A percentile compares a stretch with the other conserved stretches of the same genome.
Evolutionary conservation across 2,113 vertebrate genomes (phyloP).

Genomic region (Spea multiplicata): DNA sequence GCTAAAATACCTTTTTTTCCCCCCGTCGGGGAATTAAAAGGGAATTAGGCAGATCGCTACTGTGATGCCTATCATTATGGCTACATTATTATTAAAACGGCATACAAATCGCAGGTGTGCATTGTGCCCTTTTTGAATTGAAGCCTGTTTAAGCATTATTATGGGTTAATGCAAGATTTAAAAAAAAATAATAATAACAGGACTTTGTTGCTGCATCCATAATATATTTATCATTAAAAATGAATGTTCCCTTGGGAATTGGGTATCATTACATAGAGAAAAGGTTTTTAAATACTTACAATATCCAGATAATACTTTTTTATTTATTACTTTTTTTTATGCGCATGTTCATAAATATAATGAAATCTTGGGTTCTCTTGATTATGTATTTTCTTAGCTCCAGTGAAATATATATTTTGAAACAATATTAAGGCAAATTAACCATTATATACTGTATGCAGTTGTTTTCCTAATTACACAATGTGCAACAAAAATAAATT

Average conservation of each 20-base stretch:
- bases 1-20: conserved; percentile 16
- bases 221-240: conserved; percentile 24
- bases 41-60: conserved; percentile 30
- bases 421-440: too few relatives aligned
- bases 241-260: conserved; percentile 25
- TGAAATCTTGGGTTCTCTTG: too few relatives aligned
- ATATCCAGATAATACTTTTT: not conserved
- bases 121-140: conserved; percentile 2
- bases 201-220: conserved; percentile 23
- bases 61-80: conserved; percentile 33
- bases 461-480: too few relatives aligned
- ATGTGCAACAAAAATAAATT: too few relatives aligned
- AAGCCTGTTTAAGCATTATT: conserved; percentile 12
- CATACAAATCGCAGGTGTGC: conserved; percentile 40
- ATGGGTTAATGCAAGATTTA: conserved; percentile 12
- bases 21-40: conserved; percentile 1
- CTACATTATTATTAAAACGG: conserved; percentile 20
- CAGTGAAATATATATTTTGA: too few relatives aligned
- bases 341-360: not conserved
- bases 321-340: not conserved
- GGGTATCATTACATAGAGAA: conserved; percentile 8
- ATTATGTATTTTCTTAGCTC: too few relatives aligned
- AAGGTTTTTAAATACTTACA: conserved; percentile 5
- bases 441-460: too few relatives aligned
- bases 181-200: conserved; percentile 27